Base-by-base conservation (phyloP, 2,888 invertebrate genomes). In the Ischnus inquisitorius region DNA sequence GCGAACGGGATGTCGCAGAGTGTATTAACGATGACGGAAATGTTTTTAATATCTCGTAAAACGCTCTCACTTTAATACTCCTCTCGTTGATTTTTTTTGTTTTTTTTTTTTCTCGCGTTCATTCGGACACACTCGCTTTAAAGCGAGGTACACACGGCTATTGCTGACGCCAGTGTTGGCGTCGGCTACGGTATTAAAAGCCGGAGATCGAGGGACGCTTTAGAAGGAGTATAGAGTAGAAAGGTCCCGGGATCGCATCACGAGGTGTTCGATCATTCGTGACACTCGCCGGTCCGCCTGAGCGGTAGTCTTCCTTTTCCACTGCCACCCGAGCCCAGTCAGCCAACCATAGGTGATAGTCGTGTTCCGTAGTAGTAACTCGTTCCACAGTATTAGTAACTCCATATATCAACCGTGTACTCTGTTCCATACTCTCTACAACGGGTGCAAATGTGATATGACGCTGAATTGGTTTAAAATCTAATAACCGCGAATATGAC, bases 211-310 rank as follows among this genome's bases (percentile, higher is more conserved):
- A 79, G 75, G 65, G 75, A 72, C 60, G 75, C 76, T 72, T 76
- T 60, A 71, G 67, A 76, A 76, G 71, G 79, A 77, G 64, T 57
- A 65, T 72, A 57, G 69, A 62, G 22, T 57, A 28, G 34, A 83
- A 83, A 76, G 76, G 71, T 79, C 69, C 75, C 57, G 75, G 64
- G 75, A 34, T 39, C 65, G 79, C 75, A 76, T 79, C 79, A 60
- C 76, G 71, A 78, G 75, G 79, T 72, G 85, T 83, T 86, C 85
- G 80, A 85, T 85, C 86, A 86, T 86, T 80, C 83, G 77, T 82
- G 86, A 82, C 85, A 79, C 79, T 82, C 67, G 77, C 78, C 54
- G 71, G 75, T 77, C 65, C 81, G 41, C 54, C 60, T 43, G 51
- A 79, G 62, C 71, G 57, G 76, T 76, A 64, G 60, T 79, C 76